Percentiles rank a stretch among this genome's conserved stretches.
Evolutionary conservation across 2,113 vertebrate genomes (phyloP).

Genomic region (Barnardius zonarius): DNA sequence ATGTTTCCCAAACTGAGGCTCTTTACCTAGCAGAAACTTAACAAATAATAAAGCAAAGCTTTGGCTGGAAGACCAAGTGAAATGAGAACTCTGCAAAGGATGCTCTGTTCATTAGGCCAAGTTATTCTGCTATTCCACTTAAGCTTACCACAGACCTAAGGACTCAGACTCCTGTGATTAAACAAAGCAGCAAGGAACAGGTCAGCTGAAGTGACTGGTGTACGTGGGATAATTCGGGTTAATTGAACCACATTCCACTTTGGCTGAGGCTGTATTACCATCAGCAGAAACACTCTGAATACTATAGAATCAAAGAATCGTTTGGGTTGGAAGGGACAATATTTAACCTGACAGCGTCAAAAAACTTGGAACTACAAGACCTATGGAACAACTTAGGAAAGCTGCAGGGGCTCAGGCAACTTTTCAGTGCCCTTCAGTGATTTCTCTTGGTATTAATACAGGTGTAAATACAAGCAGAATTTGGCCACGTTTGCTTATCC

Average conservation of each 20-base stretch:
- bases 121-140: neutral
- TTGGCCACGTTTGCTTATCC: neutral
- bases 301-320: neutral
- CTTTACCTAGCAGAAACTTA: neutral
- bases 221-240: neutral
- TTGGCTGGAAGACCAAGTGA: neutral
- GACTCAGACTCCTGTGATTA: neutral
- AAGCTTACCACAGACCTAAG: neutral
- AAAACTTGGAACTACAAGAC: neutral
- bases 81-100: neutral
- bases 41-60: neutral
- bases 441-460: neutral
- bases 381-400: neutral
- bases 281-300: neutral
- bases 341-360: neutral
- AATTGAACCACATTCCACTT: neutral
- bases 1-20: neutral
- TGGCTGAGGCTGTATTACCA: neutral
- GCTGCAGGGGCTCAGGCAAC: neutral
- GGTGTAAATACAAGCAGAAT: neutral
- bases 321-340: neutral
- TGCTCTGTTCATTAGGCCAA: neutral
- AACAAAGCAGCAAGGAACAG: neutral
- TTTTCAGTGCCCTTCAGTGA: neutral
- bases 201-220: neutral